Base-by-base conservation (phyloP, 2,888 invertebrate genomes). In the Xestobium rufovillosum region DNA sequence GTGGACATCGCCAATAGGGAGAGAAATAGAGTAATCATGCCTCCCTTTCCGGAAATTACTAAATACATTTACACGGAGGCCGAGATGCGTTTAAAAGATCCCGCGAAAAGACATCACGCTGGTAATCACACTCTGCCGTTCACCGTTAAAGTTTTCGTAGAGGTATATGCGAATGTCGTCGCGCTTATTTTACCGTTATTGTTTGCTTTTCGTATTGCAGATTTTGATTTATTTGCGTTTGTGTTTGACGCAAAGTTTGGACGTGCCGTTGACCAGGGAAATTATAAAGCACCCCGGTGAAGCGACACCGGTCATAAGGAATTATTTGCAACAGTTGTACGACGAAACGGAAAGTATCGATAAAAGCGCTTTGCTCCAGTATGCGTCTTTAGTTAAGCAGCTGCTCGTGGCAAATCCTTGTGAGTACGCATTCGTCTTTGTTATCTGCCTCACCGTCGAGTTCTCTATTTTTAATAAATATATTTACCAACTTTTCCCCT, bases 221-320 rank as follows among this genome's bases (percentile, higher is more conserved):
- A 78, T 85, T 34, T 67, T 91, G 12, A 72, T 81, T 12, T 92
- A 89, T 63, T 66, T 89, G 47, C 75, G 90, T 3, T 71, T 85
- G 60, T 90, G 90, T 51, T 67, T 92, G 30, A 80, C 84, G 56
- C 68, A 69, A 56, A 70, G 69, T 54, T 69, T 78, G 16, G 71
- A 74, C 65, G 73, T 63, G 68, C 76, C 52, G 64, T 73, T 56
- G 61, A 72, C 36, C 45, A 71, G 44, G 56, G 65, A 53, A 63
- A 71, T 61, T 65, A 67, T 57, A 62, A 73, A 68, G 52, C 81
- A 78, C 60, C 82, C 76, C 8, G 78, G 70, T 59, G 78, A 70
- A 52, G 72, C 67, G 49, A 75, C 80, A 1, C 81, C 82, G 3
- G 64, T 79, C 3, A 72, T 89, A 8, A 73, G 80, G 14, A 39